These are phyloP conservation scores for Urocyon cinereoargenteus DNA, from an alignment of 2,797 vertebrate species.

Conservation along the genomic window DNA sequence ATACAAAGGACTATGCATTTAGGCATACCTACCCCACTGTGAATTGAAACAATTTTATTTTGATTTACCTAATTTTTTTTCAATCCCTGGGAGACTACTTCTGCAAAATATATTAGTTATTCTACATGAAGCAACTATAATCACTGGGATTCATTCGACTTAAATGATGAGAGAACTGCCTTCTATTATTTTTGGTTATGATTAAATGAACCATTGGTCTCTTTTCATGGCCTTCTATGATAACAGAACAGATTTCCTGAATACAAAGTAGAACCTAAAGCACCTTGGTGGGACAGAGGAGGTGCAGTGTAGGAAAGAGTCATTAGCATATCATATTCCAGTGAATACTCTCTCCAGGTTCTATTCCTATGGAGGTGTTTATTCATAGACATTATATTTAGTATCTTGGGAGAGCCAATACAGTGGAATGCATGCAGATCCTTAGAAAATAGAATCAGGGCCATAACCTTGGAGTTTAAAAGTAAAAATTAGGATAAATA, in stretches of 20 bases:
- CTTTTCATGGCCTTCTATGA: not conserved
- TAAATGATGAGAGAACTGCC: not conserved
- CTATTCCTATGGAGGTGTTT: not conserved
- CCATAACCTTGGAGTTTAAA: not conserved
- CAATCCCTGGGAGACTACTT: not conserved
- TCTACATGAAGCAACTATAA: not conserved
- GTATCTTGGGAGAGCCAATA: not conserved
- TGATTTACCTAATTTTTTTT: not conserved
- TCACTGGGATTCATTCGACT: not conserved
- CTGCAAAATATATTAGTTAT: not conserved
- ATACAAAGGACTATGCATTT: not conserved
- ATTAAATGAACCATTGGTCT: not conserved
- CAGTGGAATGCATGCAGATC: not conserved
- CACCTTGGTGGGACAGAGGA: not conserved
- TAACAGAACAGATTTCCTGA: not conserved
- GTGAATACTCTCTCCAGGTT: not conserved
- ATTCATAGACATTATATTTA: not conserved
- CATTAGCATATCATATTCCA: no score
- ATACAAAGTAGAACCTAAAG: not conserved
- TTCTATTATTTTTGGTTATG: not conserved
- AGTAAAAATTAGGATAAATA: not conserved
- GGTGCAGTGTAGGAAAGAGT: not conserved
- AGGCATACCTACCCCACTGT: not conserved
- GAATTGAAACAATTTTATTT: constrained; percentile 4
- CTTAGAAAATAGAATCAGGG: not conserved